Base-by-base conservation (phyloP, 2,888 invertebrate species). In the Tuta absoluta region DNA sequence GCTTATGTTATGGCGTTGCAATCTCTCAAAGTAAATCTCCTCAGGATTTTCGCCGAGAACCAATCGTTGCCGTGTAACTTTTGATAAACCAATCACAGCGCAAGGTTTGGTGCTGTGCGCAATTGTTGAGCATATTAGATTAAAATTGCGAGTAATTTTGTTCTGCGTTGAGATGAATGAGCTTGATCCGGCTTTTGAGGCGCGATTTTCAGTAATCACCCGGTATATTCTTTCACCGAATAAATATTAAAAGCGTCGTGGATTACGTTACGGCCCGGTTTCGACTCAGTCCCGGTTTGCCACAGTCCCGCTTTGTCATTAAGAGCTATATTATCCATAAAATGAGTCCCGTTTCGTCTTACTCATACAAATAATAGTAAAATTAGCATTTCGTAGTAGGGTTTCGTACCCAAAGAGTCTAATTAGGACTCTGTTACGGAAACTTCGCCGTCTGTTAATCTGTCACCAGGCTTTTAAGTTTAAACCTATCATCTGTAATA, bases 201-300 rank as follows among this genome's bases (percentile, higher is more conserved):
- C 10, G 56, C 17, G 28, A 56, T 56, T 56, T 56, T 56, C 56
- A 33, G 56, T 56, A 45, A 60, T 24, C 60, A 60, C 45, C 45
- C 60, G 23, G 60, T 60, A 45, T 23, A 38, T 60, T 60, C 58
- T 58, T 70, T 65, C 64, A 63, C 70, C 66, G 69, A 75, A 81
- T 80, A 79, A 79, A 75, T 79, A 84, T 82, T 82, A 74, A 81
- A 80, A 75, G 67, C 72, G 66, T 74, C 69, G 62, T 67, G 74
- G 76, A 73, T 41, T 41, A 14, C n/a, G 41, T 78, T 71, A 67
- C 67, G 57, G 66, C 23, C 17, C 70, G 71, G 74, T 69, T 71
- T 73, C 67, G 64, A 67, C 63, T 66, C 65, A 65, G 62, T 64
- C 69, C 65, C 45, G 66, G 75, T n/a, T n/a, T n/a, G n/a, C n/a